A percentile compares a stretch with the other conserved stretches of the same genome.
Evolutionary conservation across 1,140 invertebrate genomes (phyloP).

Genomic region (Galleria mellonella): DNA sequence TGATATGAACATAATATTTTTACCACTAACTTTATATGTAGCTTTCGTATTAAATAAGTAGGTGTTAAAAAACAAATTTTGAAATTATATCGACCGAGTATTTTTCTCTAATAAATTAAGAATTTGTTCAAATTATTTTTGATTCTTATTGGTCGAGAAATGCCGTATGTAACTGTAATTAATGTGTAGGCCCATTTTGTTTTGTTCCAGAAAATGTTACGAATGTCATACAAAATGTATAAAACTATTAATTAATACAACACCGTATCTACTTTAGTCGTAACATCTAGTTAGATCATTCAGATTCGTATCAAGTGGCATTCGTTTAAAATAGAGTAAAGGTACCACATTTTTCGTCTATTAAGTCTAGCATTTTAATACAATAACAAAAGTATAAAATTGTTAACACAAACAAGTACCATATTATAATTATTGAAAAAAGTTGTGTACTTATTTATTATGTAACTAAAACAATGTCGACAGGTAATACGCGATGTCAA

Average conservation of each 20-base stretch:
- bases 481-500: slow-evolving; percentile 7
- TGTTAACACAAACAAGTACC: slow-evolving; percentile 29
- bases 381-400: slow-evolving; percentile 31
- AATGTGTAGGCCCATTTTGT: slow-evolving; percentile 6
- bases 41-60: no score
- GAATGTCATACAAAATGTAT: slow-evolving; percentile 13
- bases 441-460: slow-evolving; percentile 55
- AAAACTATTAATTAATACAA: slow-evolving; percentile 4
- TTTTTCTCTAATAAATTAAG: neutral
- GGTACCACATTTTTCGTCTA: slow-evolving; percentile 2
- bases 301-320: no score
- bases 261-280: neutral
- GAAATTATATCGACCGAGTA: no score
- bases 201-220: neutral
- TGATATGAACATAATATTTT: no score
- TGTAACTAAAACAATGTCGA: slow-evolving; percentile 27
- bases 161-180: no score
- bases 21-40: no score
- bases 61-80: no score
- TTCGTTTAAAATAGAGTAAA: neutral
- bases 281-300: no score
- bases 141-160: neutral
- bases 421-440: slow-evolving; percentile 22
- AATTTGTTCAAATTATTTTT: slow-evolving; percentile 2
- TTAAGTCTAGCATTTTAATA: slow-evolving; percentile 17